These are phyloP conservation scores for Melitaea cinxia DNA, from an alignment of 1,140 invertebrate genomes.

Conservation along the genomic window DNA sequence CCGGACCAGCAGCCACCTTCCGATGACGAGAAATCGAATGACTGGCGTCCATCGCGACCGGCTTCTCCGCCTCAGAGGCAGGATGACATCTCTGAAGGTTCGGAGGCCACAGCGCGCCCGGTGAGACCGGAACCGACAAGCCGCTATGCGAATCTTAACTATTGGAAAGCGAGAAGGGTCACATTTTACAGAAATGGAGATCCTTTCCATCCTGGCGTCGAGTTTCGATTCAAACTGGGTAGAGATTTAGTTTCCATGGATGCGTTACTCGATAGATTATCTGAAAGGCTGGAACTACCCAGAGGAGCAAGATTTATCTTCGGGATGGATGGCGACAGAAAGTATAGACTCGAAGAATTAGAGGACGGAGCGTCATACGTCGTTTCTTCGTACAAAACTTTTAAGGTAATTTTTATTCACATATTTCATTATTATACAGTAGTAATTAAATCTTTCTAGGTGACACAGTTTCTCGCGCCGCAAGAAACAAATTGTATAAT, in stretches of 20 bases:
- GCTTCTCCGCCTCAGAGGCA: conserved; percentile 69
- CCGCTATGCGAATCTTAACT: conserved; percentile 90
- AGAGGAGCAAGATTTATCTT: conserved; percentile 94
- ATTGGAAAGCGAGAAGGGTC: conserved; percentile 92
- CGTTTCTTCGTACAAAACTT: conserved; percentile 94
- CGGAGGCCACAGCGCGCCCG: conserved; percentile 64
- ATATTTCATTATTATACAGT: conserved; percentile 6
- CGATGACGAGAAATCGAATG: conserved; percentile 66
- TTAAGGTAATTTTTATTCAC: conserved; percentile 86
- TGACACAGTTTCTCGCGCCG: conserved; percentile 11
- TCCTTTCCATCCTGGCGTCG: conserved; percentile 93
- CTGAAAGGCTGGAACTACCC: conserved; percentile 90
- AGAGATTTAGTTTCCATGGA: conserved; percentile 94
- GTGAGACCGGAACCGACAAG: conserved; percentile 76
- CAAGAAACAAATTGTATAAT: neutral
- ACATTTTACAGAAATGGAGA: conserved; percentile 97
- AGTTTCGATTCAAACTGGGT: conserved; percentile 93
- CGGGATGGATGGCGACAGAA: conserved; percentile 92
- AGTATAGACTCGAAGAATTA: conserved; percentile 92
- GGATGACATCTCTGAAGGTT: conserved; percentile 71
- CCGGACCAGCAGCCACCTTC: conserved; percentile 67
- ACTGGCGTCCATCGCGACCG: conserved; percentile 75
- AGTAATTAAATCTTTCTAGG: conserved; percentile 1
- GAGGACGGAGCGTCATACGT: conserved; percentile 95
- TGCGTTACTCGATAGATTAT: conserved; percentile 91